phyloP scores from a whole-genome alignment of 2,797 vertebrate genomes.

The Spatula versicolor region DNA sequence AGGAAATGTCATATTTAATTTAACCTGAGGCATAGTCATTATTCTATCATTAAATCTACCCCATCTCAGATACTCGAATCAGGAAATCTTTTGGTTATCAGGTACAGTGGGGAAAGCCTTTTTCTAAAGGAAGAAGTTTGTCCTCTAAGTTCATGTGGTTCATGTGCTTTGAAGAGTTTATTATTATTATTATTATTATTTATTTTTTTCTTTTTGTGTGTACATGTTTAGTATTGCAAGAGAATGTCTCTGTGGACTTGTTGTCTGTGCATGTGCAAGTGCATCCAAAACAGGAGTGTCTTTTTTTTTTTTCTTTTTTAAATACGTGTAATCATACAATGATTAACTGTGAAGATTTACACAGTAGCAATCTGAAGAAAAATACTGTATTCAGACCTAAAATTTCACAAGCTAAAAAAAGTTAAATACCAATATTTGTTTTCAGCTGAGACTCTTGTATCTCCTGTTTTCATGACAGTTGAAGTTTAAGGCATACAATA shows the following conservation, averaged over 20 bases:
- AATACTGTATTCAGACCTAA: not conserved
- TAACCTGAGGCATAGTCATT: not conserved
- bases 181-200: not conserved
- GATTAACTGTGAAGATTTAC: not conserved
- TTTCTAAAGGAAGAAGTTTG: no score
- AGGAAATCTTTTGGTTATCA: not conserved
- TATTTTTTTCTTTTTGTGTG: no score
- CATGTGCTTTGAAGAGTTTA: not conserved
- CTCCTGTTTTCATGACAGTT: not conserved
- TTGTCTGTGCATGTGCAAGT: rapidly evolving
- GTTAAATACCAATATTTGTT: not conserved
- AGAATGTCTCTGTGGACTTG: not conserved
- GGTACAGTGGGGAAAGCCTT: no score
- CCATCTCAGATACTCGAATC: not conserved
- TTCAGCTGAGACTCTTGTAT: not conserved
- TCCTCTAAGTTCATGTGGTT: no score
- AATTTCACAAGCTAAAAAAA: not conserved
- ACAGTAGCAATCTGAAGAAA: not conserved
- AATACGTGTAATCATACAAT: not conserved
- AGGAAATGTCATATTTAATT: not conserved
- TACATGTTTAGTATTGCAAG: not conserved
- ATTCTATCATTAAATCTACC: not conserved
- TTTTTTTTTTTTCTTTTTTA: not conserved
- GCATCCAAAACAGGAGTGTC: not conserved
- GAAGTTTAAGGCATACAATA: not conserved